Evolutionary conservation across 2,113 vertebrate genomes (phyloP).

Genomic region (Galeopterus variegatus): DNA sequence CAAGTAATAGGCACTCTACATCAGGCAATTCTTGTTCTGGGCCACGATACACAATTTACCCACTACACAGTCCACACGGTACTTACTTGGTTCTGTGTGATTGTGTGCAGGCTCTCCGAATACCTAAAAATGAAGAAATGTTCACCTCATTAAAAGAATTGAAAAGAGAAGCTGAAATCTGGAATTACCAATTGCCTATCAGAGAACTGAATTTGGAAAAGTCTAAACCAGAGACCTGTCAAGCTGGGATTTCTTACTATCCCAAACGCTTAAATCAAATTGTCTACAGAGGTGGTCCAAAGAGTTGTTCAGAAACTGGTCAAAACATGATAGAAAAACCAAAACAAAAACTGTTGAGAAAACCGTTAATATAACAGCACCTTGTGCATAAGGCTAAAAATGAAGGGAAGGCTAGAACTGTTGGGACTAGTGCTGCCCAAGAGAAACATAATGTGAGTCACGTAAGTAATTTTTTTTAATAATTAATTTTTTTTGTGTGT

Average conservation of each 20-base stretch:
- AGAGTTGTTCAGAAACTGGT: neutral
- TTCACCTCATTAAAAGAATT: neutral
- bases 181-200: no score
- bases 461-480: neutral
- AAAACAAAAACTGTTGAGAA: neutral
- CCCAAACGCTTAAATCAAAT: neutral
- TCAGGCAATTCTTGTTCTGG: neutral
- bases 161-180: neutral
- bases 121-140: conserved; percentile 49
- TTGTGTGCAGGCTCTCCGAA: rapidly evolving
- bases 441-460: neutral
- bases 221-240: neutral
- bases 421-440: neutral
- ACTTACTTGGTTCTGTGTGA: rapidly evolving
- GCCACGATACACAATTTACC: rapidly evolving
- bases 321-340: neutral
- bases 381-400: neutral
- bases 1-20: rapidly evolving
- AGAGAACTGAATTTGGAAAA: neutral
- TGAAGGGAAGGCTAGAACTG: neutral
- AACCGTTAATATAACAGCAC: neutral
- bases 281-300: neutral
- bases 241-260: neutral
- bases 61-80: no score
- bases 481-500: no score